Evolutionary conservation across 2,888 invertebrate species (phyloP), one percentile per base, ranked within the genome.

Genomic region (Drosophila longiperda): DNA sequence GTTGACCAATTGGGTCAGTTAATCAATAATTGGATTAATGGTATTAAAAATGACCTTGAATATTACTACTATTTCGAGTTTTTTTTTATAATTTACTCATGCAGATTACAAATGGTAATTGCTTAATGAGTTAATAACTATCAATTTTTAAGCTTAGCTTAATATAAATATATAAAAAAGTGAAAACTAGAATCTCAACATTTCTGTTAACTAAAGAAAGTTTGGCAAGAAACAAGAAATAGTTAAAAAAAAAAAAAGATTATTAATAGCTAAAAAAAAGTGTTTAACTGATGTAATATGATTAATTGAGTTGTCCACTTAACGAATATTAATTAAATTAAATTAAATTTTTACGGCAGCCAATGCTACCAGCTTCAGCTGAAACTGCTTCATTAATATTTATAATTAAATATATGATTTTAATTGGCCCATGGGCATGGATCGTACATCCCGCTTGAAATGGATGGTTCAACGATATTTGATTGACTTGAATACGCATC

Each of bases 321-420:
- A 59, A 66, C 67, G 71, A 75, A 78, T 80, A 80, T 80, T 71
- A 67, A 75, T 80, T 20, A 42, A 75, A 61, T 66, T 49, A 32
- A 66, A 78, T 75, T 26, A 71, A 80, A 71, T 75, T 63, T 66
- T 66, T 59, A 50, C 53, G 65, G 61, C 48, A 34, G 66, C 26
- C 29, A 55, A 23, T 33, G 66, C 32, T 57, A 32, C 33, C 8
- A 8, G 38, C 20, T n/a, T n/a, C 64, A 74, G 49, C 59, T 62
- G 55, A 72, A 65, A 63, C 55, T 53, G 32, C 36, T 67, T 78
- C 72, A 78, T 78, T 72, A 80, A 78, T 72, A 78, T 78, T 78
- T 65, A 75, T 80, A 62, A 7, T 45, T 20, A 29, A 29, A 45
- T 49, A 45, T 12, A 17, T 17, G 15, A 17, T 11, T 15, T 66